These are phyloP conservation scores for Yponomeuta evonymella DNA, from an alignment of 2,888 invertebrate species.

Conservation along the genomic window DNA sequence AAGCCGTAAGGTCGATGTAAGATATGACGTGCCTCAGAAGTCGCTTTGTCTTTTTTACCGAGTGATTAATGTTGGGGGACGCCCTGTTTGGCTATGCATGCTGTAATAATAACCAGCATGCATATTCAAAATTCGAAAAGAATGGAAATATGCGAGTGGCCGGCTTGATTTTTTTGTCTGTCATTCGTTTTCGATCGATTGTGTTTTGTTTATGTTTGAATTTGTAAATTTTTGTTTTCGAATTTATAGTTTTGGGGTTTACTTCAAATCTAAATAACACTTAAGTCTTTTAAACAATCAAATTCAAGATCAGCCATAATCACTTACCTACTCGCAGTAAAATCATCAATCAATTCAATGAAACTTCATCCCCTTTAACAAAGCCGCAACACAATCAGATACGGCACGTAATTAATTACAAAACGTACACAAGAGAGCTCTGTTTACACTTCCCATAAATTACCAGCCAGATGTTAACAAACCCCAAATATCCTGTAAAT, in stretches of 20 bases:
- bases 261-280: no score
- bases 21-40: conserved; percentile 51
- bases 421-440: conserved; percentile 47
- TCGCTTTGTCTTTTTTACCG: conserved; percentile 72
- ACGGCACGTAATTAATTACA: conserved; percentile 63
- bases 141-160: not conserved
- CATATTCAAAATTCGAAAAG: conserved; percentile 14
- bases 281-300: no score
- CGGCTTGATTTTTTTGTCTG: not conserved
- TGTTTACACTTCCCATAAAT: conserved; percentile 69
- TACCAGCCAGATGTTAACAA: conserved; percentile 71
- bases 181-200: not conserved
- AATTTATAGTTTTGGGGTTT: no score
- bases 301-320: no score
- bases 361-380: conserved; percentile 35
- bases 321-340: not conserved
- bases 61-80: conserved; percentile 65
- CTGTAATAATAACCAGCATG: conserved; percentile 20
- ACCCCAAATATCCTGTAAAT: conserved; percentile 72
- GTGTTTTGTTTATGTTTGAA: not conserved
- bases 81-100: conserved; percentile 51
- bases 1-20: conserved; percentile 52
- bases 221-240: not conserved
- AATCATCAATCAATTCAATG: conserved; percentile 15
- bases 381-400: conserved; percentile 32